Evolutionary conservation across 1,140 invertebrate species (phyloP).

Genomic region (Nebria ingens): DNA sequence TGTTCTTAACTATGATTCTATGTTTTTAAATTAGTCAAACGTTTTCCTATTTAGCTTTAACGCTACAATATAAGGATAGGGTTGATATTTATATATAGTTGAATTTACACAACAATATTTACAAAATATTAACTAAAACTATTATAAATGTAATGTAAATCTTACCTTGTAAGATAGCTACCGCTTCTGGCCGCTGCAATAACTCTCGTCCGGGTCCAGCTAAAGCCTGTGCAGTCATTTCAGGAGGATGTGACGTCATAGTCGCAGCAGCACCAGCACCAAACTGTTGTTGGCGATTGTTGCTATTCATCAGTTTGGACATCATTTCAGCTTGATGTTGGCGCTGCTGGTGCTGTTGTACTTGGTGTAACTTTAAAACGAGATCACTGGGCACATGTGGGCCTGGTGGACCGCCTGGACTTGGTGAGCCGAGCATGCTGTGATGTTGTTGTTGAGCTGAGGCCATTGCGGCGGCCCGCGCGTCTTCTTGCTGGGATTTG

Average conservation of each 20-base stretch:
- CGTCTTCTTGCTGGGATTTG: constrained; percentile 40
- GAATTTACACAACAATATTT: too few species aligned
- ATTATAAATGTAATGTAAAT: constrained; percentile 7
- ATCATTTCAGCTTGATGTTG: constrained; percentile 39
- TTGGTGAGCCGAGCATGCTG: constrained; percentile 28
- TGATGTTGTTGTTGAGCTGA: constrained; percentile 20
- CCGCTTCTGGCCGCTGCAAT: constrained; percentile 58
- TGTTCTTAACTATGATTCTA: too few species aligned
- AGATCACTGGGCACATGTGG: constrained; percentile 38
- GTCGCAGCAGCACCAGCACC: too few species aligned
- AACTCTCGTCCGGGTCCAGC: constrained; percentile 39
- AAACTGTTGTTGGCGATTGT: constrained; percentile 29
- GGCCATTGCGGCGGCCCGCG: constrained; percentile 29
- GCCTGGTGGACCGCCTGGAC: constrained; percentile 30
- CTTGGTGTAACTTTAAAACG: constrained; percentile 42
- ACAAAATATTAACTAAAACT: constrained; percentile 4
- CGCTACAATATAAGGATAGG: too few species aligned
- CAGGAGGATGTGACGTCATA: constrained; percentile 42
- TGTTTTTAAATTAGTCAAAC: too few species aligned
- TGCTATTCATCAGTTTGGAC: constrained; percentile 32
- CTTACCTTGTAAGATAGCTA: constrained; percentile 57
- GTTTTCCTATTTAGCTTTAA: too few species aligned
- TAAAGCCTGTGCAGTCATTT: constrained; percentile 37
- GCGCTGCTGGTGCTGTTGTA: constrained; percentile 30
- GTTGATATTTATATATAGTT: too few species aligned